These are phyloP conservation scores for Sarcophaga rosellei DNA, from an alignment of 2,888 invertebrate species.

Conservation along the genomic window DNA sequence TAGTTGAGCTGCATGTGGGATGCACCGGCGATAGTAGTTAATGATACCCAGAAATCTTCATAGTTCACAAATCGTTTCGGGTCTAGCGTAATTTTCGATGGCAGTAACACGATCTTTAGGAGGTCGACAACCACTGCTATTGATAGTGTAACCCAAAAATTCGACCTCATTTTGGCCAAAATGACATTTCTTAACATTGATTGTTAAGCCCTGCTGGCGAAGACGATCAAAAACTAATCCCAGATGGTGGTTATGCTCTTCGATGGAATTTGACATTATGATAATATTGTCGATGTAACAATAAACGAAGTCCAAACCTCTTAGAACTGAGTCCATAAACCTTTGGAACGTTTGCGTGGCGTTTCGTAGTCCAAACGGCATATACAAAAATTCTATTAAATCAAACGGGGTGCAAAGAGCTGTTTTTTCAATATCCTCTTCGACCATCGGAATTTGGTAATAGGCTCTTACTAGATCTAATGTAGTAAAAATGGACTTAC, in stretches of 20 bases:
- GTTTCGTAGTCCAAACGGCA: conserved; percentile 16
- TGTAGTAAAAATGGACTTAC: conserved; percentile 63
- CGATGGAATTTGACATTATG: conserved; percentile 16
- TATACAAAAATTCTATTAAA: conserved; percentile 26
- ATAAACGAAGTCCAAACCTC: conserved; percentile 21
- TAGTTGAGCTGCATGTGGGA: conserved; percentile 17
- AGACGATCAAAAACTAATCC: conserved; percentile 31
- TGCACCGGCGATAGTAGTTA: conserved; percentile 42
- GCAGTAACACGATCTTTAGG: conserved; percentile 53
- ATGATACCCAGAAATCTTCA: conserved; percentile 66
- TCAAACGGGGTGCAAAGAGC: conserved; percentile 35
- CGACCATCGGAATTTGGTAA: conserved; percentile 62
- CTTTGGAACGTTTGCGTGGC: conserved; percentile 67
- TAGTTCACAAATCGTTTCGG: conserved; percentile 53
- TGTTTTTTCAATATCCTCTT: conserved; percentile 40
- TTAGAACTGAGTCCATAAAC: conserved; percentile 48
- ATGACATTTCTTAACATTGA: conserved; percentile 25
- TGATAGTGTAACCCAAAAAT: conserved; percentile 11
- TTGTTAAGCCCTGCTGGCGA: background rate
- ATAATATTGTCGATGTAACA: conserved; percentile 31
- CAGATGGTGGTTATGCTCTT: background rate
- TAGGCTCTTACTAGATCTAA: conserved; percentile 58
- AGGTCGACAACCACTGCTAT: conserved; percentile 27
- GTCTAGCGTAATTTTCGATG: conserved; percentile 43
- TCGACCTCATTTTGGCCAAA: conserved; percentile 34